Base-by-base conservation (phyloP, 2,113 vertebrate species). In the Vidua macroura region DNA sequence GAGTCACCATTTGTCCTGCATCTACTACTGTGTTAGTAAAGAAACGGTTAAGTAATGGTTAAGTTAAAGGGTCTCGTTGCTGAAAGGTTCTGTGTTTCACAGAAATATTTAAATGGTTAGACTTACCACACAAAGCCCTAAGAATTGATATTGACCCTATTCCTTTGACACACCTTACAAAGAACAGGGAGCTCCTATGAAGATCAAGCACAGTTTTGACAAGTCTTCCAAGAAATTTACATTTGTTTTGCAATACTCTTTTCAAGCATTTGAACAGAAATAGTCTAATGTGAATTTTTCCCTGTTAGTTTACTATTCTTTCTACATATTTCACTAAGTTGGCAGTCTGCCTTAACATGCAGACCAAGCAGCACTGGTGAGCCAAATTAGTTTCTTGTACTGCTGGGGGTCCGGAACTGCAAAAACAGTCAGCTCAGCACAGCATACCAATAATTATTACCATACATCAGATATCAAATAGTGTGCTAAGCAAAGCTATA, bases 221-320 rank as follows among this genome's bases (percentile, higher is more conserved):
- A 72, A 9, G 14, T 59, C 27, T 66, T 62, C 9, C 6, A 56
- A 27, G 9, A 56, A 46, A 16, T 51, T 62, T 39, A 27, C 6
- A 22, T 62, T 52, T 73, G 10, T 66, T 86, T 55, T 44, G 10
- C 16, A 70, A 52, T 28, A 67, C 7, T 23, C 8, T 68, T 85
- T 74, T 43, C 67, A 95, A 94, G 41, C 30, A 83, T 53, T 53
- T 78, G 17, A 84, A 73, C 3, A 83, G 68, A 84, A 95, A 90
- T 10, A 82, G 23, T 41, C 28, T n/a, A 30, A 64, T 0, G 4
- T 18, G 6, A 23, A 33, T 86, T 91, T 43, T 17, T 56, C 14
- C 18, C 24, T 62, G 20, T 67, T 62, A 55, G 27, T 92, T 97
- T 93, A 94, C 86, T 93, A 33, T 19, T 23, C 92, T 92, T 75